phyloP scores from a whole-genome alignment of 2,113 vertebrate species.

The Podarcis raffonei region DNA sequence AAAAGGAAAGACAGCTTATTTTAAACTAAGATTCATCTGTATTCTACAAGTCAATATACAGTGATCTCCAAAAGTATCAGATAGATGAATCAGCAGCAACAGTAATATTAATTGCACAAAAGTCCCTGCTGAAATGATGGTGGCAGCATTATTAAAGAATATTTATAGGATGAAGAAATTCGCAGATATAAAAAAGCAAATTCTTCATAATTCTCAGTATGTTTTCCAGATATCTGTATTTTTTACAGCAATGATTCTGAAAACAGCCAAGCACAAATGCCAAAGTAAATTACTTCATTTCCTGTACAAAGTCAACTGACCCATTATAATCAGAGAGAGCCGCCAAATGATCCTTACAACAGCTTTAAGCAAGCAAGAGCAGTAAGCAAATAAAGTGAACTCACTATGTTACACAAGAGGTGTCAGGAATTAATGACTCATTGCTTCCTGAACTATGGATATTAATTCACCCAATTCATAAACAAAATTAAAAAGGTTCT shows the following conservation, averaged over 20 bases:
- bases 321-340: neutral
- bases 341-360: neutral
- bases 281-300: neutral
- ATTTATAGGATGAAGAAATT: neutral
- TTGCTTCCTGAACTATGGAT: neutral
- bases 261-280: slow-evolving; percentile 6
- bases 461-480: slow-evolving; percentile 23
- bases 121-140: neutral
- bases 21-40: neutral
- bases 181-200: neutral
- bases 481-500: neutral
- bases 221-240: slow-evolving; percentile 10
- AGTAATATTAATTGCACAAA: neutral
- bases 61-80: neutral
- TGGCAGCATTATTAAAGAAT: neutral
- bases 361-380: neutral
- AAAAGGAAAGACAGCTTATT: neutral
- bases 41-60: neutral
- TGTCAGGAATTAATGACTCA: slow-evolving; percentile 16
- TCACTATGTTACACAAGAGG: neutral
- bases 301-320: neutral
- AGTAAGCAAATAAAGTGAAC: slow-evolving; percentile 6
- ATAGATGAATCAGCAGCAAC: neutral
- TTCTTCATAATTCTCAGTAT: neutral
- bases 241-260: neutral